A percentile compares a stretch with the other conserved stretches of the same genome.
These are phyloP conservation scores for Clarias batrachus DNA, from an alignment of 2,113 vertebrate species.

Conservation along the genomic window DNA sequence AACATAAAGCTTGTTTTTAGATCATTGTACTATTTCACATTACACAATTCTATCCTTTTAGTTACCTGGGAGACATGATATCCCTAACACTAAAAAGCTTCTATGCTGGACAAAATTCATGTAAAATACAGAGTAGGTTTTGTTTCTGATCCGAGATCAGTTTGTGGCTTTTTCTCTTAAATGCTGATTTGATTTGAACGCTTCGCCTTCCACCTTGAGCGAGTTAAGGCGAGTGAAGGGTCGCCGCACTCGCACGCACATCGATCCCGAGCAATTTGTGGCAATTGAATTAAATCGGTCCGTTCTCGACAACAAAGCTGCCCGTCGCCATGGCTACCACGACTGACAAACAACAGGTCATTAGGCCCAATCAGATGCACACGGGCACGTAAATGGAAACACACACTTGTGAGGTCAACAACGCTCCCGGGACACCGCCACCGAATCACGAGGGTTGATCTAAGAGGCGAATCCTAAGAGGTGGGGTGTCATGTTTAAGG, in stretches of 20 bases:
- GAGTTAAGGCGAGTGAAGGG: not conserved
- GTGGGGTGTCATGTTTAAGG: not conserved
- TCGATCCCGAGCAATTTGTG: conserved; percentile 52
- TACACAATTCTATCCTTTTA: not conserved
- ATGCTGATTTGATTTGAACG: not conserved
- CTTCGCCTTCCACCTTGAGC: not conserved
- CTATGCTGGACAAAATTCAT: not conserved
- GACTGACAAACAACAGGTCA: conserved; percentile 6
- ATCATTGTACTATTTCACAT: conserved; percentile 1
- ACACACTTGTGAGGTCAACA: not conserved
- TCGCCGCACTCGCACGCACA: conserved; percentile 6
- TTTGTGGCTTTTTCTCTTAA: not conserved
- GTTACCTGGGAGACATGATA: not conserved
- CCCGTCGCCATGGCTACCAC: conserved; percentile 47
- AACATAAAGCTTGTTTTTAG: too few relatives aligned
- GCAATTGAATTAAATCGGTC: conserved; percentile 54
- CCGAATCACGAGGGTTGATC: conserved; percentile 59
- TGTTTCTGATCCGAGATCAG: not conserved
- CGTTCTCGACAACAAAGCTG: conserved; percentile 31
- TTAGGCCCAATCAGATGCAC: conserved; percentile 4
- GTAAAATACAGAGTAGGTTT: not conserved
- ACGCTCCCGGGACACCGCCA: not conserved
- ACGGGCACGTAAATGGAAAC: not conserved
- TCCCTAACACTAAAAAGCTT: not conserved
- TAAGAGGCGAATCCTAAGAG: conserved; percentile 26